phyloP scores from a whole-genome alignment of 2,797 vertebrate genomes.

The Babyrousa celebensis region DNA sequence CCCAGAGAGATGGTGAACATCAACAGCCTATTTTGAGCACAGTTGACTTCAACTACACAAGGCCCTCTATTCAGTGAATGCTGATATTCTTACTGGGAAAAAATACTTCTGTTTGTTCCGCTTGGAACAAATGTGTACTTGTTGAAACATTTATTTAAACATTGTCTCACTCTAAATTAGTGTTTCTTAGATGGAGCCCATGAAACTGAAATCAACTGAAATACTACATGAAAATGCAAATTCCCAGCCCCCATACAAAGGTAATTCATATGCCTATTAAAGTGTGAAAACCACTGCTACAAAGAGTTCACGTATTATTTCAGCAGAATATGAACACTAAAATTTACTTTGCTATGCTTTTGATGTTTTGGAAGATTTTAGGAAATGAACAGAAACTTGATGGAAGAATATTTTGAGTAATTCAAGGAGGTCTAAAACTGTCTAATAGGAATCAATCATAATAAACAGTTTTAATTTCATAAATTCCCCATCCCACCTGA shows the following conservation, averaged over 20 bases:
- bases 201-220: neutral
- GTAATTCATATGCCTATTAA: conserved; percentile 2
- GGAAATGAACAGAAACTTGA: neutral
- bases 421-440: conserved; percentile 14
- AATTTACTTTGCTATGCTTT: neutral
- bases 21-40: neutral
- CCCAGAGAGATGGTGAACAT: neutral
- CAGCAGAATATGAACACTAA: neutral
- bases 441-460: conserved; percentile 21
- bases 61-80: neutral
- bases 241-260: neutral
- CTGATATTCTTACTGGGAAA: neutral
- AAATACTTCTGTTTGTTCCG: neutral
- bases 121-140: neutral
- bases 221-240: conserved; percentile 53
- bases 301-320: conserved; percentile 24
- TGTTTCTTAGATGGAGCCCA: conserved; percentile 16
- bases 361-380: neutral
- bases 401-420: conserved; percentile 21
- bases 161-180: neutral
- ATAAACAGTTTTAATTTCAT: conserved; percentile 53
- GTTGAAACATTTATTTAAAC: conserved; percentile 47
- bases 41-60: neutral
- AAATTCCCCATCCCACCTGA: conserved; percentile 5
- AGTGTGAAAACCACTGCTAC: neutral